Evolutionary conservation across 2,113 vertebrate genomes (phyloP).

Genomic region (Spea multiplicata): DNA sequence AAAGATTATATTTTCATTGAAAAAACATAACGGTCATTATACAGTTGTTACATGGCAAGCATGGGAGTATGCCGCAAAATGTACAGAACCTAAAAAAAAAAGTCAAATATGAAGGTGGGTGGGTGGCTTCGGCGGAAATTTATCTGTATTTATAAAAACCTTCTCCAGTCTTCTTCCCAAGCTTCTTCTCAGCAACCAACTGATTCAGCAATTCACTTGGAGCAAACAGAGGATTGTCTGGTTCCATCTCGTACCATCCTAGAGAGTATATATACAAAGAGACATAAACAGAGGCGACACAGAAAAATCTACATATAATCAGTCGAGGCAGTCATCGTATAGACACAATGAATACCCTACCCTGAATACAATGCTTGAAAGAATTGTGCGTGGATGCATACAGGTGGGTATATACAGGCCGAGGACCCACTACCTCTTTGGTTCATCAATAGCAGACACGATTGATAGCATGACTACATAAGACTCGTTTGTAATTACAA

Average conservation of each 20-base stretch:
- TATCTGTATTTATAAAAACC: constrained; percentile 94
- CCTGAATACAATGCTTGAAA: too few relatives aligned
- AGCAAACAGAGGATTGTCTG: constrained; percentile 77
- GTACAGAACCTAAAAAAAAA: constrained; percentile 14
- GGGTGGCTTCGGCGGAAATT: constrained; percentile 31
- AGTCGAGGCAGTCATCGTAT: too few relatives aligned
- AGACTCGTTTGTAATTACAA: too few relatives aligned
- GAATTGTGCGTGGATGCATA: too few relatives aligned
- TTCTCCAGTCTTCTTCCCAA: constrained; percentile 90
- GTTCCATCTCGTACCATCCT: constrained; percentile 84
- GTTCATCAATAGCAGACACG: too few relatives aligned
- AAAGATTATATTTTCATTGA: background rate
- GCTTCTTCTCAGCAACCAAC: constrained; percentile 86
- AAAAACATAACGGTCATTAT: background rate
- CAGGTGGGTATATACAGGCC: too few relatives aligned
- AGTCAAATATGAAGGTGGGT: constrained; percentile 1
- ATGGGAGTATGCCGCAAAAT: background rate
- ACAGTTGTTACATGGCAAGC: background rate
- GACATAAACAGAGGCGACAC: too few relatives aligned
- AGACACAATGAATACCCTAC: too few relatives aligned
- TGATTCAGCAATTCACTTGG: constrained; percentile 76
- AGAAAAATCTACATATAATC: too few relatives aligned
- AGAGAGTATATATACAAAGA: background rate
- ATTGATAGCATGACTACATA: too few relatives aligned
- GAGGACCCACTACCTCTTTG: too few relatives aligned